A percentile compares a stretch with the other conserved stretches of the same genome.
These are phyloP conservation scores for Lasioglossum vierecki DNA, from an alignment of 2,888 invertebrate genomes.

Conservation along the genomic window DNA sequence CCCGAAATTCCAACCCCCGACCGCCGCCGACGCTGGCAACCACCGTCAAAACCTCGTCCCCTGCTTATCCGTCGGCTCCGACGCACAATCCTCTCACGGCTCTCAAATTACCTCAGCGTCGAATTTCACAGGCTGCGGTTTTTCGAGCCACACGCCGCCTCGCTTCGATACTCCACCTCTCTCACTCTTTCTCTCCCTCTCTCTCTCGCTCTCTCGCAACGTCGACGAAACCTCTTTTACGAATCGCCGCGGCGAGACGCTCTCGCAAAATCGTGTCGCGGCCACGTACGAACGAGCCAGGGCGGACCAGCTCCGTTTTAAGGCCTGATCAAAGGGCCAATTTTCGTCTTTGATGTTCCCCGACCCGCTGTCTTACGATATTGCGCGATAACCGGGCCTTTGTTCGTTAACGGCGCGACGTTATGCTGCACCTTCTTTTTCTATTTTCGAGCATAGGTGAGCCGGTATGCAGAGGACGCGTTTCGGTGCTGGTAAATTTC, in stretches of 20 bases:
- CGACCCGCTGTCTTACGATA: constrained; percentile 20
- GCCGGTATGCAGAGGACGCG: neutral
- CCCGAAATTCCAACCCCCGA: constrained; percentile 72
- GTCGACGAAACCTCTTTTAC: constrained; percentile 55
- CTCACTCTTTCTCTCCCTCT: neutral
- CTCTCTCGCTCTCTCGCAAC: neutral
- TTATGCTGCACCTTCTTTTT: constrained; percentile 1
- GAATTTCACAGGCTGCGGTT: constrained; percentile 71
- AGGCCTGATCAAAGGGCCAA: constrained; percentile 48
- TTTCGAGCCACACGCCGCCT: constrained; percentile 61
- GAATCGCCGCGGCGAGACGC: constrained; percentile 41
- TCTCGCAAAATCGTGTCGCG: constrained; percentile 56
- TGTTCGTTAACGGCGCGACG: neutral
- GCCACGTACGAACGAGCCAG: constrained; percentile 16
- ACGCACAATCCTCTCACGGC: constrained; percentile 68
- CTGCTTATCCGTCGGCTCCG: constrained; percentile 57
- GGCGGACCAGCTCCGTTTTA: constrained; percentile 22
- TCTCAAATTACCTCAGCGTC: constrained; percentile 72
- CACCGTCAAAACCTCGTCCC: constrained; percentile 56
- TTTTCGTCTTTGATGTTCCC: constrained; percentile 45
- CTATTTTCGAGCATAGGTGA: neutral
- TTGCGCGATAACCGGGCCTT: neutral
- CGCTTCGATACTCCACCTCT: constrained; percentile 41
- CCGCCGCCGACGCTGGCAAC: constrained; percentile 57
- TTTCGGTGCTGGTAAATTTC: neutral